Evolutionary conservation across 2,888 invertebrate species (phyloP).

Genomic region (Brachyptera putata): DNA sequence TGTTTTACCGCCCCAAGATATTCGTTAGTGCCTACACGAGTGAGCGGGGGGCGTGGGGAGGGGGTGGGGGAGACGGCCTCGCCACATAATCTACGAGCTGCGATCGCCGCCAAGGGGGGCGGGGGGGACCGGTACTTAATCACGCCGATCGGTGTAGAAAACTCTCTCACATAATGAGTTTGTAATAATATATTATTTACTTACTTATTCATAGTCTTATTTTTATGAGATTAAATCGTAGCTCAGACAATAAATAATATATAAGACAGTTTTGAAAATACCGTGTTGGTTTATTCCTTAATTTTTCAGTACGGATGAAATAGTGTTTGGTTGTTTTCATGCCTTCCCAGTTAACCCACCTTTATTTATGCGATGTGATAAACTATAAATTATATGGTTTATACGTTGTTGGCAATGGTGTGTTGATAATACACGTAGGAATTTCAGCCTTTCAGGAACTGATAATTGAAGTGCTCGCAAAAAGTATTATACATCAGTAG

Average conservation of each 20-base stretch:
- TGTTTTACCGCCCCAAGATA: constrained; percentile 36
- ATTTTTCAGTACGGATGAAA: constrained; percentile 21
- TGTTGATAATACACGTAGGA: constrained; percentile 15
- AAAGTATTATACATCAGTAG: too few relatives aligned
- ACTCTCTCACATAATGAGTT: not conserved
- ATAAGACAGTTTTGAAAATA: constrained; percentile 12
- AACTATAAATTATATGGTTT: constrained; percentile 17
- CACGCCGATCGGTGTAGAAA: not conserved
- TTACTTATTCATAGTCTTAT: constrained; percentile 3
- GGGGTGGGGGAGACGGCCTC: constrained; percentile 39
- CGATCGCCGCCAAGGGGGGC: constrained; percentile 24
- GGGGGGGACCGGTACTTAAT: not conserved
- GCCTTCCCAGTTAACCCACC: constrained; percentile 18
- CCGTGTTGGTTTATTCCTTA: constrained; percentile 21
- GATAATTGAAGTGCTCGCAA: constrained; percentile 18
- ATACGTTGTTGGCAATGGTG: constrained; percentile 14
- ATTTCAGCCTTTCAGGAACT: too few relatives aligned
- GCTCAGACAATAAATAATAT: constrained; percentile 9
- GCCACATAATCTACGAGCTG: constrained; percentile 36
- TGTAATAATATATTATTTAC: not conserved
- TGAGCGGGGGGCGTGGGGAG: constrained; percentile 38
- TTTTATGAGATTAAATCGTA: constrained; percentile 16
- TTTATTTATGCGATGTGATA: constrained; percentile 15
- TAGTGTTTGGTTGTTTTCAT: constrained; percentile 11
- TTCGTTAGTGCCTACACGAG: constrained; percentile 1